phyloP scores from a whole-genome alignment of 2,888 invertebrate species.

The Alloplasta piceator region DNA sequence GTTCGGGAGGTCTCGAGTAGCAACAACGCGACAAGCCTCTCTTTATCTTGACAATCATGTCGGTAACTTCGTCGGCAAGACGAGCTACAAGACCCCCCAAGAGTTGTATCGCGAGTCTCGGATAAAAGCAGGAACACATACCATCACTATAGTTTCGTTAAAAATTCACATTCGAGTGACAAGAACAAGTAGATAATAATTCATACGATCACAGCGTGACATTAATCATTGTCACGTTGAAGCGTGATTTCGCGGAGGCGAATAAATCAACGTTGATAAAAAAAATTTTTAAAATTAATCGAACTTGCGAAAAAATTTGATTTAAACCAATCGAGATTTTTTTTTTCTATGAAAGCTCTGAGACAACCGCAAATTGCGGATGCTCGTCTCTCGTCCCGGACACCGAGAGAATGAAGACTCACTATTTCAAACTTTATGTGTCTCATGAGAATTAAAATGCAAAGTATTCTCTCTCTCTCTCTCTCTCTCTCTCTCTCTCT shows the following conservation, averaged over 20 bases:
- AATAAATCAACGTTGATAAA: constrained; percentile 6
- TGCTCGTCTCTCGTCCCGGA: constrained; percentile 25
- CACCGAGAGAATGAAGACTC: constrained; percentile 49
- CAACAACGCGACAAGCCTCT: constrained; percentile 76
- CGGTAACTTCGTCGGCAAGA: constrained; percentile 77
- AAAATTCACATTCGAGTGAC: constrained; percentile 45
- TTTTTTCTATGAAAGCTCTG: background rate
- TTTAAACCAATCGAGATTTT: background rate
- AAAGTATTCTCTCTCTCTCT: constrained; percentile 21
- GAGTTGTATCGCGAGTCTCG: constrained; percentile 77
- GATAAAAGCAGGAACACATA: constrained; percentile 81
- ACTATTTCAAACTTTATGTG: constrained; percentile 26
- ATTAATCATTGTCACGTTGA: background rate
- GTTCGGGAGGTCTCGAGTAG: constrained; percentile 73
- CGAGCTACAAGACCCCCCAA: constrained; percentile 77
- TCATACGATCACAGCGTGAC: background rate
- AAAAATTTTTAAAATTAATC: background rate
- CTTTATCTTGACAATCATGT: constrained; percentile 79
- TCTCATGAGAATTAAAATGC: constrained; percentile 61
- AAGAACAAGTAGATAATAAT: constrained; percentile 5
- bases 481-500: constrained; percentile 17
- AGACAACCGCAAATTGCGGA: constrained; percentile 22
- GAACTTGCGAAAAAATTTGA: background rate
- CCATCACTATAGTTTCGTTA: constrained; percentile 67
- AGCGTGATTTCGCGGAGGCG: constrained; percentile 39